phyloP scores from a whole-genome alignment of 2,113 vertebrate species.

The Chloroceryle aenea region DNA sequence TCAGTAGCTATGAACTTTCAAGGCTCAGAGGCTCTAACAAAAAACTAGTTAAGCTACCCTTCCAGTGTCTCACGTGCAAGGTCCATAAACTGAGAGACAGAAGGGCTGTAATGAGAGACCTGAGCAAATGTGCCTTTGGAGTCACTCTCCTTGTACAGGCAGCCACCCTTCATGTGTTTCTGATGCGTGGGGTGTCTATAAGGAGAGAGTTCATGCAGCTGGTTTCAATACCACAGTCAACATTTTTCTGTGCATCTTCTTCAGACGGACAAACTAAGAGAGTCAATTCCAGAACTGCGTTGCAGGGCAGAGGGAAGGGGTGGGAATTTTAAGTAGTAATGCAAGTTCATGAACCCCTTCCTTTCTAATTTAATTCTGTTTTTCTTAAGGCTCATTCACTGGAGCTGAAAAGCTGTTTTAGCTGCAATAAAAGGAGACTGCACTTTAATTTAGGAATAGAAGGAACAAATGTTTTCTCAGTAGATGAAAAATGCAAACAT shows the following conservation, averaged over 20 bases:
- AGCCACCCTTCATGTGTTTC: neutral
- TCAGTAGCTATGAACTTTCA: neutral
- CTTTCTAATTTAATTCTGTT: neutral
- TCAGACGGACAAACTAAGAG: neutral
- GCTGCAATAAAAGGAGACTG: neutral
- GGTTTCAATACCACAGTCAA: neutral
- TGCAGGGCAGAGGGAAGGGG: neutral
- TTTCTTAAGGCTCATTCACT: neutral
- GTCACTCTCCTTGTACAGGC: neutral
- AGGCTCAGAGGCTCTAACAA: neutral
- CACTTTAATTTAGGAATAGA: neutral
- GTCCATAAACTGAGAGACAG: neutral
- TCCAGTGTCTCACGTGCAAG: neutral
- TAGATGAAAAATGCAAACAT: neutral
- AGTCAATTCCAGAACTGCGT: accelerated
- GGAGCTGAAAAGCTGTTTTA: neutral
- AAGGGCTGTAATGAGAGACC: neutral
- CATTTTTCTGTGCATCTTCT: neutral
- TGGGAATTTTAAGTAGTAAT: neutral
- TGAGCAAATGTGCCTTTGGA: neutral
- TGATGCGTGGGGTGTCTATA: accelerated
- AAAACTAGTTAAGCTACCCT: accelerated
- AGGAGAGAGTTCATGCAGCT: neutral
- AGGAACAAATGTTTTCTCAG: neutral
- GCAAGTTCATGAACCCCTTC: neutral